These are phyloP conservation scores for Cyrtorhinus lividipennis DNA, from an alignment of 1,140 invertebrate genomes.

Conservation along the genomic window DNA sequence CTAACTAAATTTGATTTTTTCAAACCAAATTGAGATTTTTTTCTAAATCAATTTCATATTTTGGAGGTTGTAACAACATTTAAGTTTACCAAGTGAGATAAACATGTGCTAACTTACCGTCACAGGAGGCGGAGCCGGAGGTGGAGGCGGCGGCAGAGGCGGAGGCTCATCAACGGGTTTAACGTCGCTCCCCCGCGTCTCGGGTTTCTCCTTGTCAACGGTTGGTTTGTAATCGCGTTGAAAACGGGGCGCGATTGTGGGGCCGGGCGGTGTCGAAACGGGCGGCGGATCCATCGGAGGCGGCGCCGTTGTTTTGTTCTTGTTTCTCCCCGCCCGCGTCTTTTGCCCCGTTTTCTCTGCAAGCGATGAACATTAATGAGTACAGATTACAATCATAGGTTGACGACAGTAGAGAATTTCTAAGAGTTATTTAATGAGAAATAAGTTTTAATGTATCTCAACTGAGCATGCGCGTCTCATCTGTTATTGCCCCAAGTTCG, in stretches of 20 bases:
- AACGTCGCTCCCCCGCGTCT: no score
- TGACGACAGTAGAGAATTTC: constrained; percentile 30
- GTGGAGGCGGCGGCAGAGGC: background rate
- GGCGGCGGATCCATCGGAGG: background rate
- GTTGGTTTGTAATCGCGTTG: constrained; percentile 7
- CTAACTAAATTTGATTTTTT: no score
- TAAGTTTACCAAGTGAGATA: no score
- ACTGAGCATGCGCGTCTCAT: no score
- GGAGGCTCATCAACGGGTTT: background rate
- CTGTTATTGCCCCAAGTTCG: no score
- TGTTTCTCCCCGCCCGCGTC: background rate
- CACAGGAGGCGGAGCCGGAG: background rate
- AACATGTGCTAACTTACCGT: no score
- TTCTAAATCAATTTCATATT: no score
- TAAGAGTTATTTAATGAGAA: background rate
- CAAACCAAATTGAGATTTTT: no score
- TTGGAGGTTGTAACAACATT: no score
- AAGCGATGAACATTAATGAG: constrained; percentile 26
- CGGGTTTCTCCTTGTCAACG: constrained; percentile 11
- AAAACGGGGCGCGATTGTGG: constrained; percentile 12
- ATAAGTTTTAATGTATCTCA: background rate
- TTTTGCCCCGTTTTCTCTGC: background rate
- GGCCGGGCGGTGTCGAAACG: background rate
- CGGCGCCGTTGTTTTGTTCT: background rate
- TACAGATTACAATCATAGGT: background rate